Evolutionary conservation across 2,113 vertebrate genomes (phyloP), one percentile per base, ranked within the genome.

Genomic region (Zosterops japonicus): DNA sequence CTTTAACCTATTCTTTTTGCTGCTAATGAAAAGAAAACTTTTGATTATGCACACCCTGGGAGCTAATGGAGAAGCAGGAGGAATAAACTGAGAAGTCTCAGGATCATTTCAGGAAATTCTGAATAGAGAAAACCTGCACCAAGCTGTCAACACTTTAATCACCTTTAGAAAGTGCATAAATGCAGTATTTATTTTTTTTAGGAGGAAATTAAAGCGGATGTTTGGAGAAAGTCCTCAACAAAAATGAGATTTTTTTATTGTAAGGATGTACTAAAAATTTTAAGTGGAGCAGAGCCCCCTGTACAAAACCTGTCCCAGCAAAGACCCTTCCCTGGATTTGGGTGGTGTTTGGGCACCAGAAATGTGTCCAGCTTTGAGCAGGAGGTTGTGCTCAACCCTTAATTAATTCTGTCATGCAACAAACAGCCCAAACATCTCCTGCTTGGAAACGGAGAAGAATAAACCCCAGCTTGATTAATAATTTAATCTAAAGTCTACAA

Each of bases 271-370:
- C 35, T 78, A 52, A 82, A 69, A 61, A 47, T n/a, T 23, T 22
- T 11, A 14, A 28, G 82, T 4, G 60, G 50, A 76, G 76, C 63
- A 35, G 13, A 85, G 49, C 8, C n/a, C 41, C 25, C 56, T 36
- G 0, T 0, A 41, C 23, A 39, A 60, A 80, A 28, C 1, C 3
- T 3, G 3, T 4, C 46, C 28, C 2, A 17, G 14, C 55, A 60
- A 28, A 53, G 36, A 24, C 16, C 24, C 70, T 70, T 60, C 57
- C 53, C 88, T 78, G 72, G 36, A 61, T 9, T 11, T 33, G 61
- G 42, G 47, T 8, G 50, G 21, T 79, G 49, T 22, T 68, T 64
- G 21, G 89, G 72, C 22, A 36, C 50, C 56, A 57, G 9, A 9
- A 55, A 61, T 6, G 25, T 5, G 23, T 13, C 50, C 4, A 41